Conservation (phyloP, 2,888 invertebrate genomes). For the Tetragonisca angustula region DNA sequence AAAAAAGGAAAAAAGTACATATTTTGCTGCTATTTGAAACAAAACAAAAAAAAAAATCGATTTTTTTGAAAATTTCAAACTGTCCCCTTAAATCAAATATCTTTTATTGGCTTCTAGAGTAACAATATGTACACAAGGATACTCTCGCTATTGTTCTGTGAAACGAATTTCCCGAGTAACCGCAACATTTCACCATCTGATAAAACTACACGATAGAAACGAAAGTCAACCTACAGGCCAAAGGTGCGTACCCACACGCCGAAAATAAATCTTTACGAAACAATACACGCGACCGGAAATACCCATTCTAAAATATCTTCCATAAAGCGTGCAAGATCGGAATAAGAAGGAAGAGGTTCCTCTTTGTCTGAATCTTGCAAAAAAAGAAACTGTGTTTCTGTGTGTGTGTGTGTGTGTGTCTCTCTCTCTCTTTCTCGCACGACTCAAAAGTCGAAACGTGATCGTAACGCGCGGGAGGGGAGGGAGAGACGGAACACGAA, state of each 20-base stretch:
- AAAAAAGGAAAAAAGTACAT: no score
- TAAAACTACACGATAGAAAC: not conserved
- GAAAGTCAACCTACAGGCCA: not conserved
- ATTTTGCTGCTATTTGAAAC: no score
- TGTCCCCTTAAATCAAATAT: no score
- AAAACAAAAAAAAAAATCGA: no score
- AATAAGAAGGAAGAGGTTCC: not conserved
- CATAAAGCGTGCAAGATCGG: not conserved
- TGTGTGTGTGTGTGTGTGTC: no score
- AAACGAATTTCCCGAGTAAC: no score
- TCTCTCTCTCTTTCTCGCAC: not conserved
- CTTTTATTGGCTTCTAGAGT: no score
- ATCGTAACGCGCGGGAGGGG: conserved; percentile 1
- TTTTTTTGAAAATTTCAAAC: no score
- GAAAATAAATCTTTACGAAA: not conserved
- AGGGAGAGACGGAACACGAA: conserved; percentile 37
- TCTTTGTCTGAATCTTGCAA: not conserved
- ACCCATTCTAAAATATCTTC: not conserved
- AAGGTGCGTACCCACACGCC: not conserved
- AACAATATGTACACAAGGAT: no score
- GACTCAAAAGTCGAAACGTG: conserved; percentile 14
- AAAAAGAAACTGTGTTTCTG: not conserved
- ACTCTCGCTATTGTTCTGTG: no score
- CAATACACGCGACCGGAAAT: not conserved
- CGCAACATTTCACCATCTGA: not conserved